phyloP scores from a whole-genome alignment of 2,888 invertebrate genomes.

The Coremacera marginata region DNA sequence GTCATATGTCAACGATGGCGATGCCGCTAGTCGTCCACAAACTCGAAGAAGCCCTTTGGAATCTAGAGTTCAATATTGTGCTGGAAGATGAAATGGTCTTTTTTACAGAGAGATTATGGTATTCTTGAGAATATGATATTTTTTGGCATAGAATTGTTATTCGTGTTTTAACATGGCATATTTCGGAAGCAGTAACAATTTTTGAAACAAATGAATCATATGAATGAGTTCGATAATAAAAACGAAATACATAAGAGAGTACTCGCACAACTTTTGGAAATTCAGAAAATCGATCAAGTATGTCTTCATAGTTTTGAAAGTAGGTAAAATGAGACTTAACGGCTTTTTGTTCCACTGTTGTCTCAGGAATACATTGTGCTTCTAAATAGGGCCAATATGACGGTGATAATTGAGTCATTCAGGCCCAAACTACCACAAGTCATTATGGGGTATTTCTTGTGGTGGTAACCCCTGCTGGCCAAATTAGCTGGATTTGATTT shows the following conservation, averaged over 20 bases:
- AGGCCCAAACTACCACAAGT: too few relatives aligned
- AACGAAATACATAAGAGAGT: slow-evolving; percentile 2
- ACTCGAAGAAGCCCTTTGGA: slow-evolving; percentile 7
- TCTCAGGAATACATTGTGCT: too few relatives aligned
- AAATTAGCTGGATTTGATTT: too few relatives aligned
- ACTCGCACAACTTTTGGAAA: not conserved
- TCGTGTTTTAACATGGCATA: too few relatives aligned
- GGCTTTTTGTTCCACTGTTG: too few relatives aligned
- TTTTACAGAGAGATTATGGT: not conserved
- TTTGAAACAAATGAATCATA: not conserved
- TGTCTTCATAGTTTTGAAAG: too few relatives aligned
- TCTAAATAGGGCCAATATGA: too few relatives aligned
- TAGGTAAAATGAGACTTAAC: too few relatives aligned
- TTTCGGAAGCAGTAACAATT: not conserved
- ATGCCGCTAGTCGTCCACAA: not conserved
- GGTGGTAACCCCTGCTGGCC: too few relatives aligned
- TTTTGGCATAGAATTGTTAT: slow-evolving; percentile 2
- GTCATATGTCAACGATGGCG: not conserved
- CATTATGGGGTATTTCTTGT: too few relatives aligned
- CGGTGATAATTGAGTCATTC: too few relatives aligned
- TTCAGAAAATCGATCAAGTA: not conserved
- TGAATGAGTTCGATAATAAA: not conserved
- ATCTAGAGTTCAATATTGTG: not conserved
- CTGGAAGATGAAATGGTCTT: not conserved
- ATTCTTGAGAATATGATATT: not conserved